Evolutionary conservation across 2,888 invertebrate genomes (phyloP).

Genomic region (Pyralis farinalis): DNA sequence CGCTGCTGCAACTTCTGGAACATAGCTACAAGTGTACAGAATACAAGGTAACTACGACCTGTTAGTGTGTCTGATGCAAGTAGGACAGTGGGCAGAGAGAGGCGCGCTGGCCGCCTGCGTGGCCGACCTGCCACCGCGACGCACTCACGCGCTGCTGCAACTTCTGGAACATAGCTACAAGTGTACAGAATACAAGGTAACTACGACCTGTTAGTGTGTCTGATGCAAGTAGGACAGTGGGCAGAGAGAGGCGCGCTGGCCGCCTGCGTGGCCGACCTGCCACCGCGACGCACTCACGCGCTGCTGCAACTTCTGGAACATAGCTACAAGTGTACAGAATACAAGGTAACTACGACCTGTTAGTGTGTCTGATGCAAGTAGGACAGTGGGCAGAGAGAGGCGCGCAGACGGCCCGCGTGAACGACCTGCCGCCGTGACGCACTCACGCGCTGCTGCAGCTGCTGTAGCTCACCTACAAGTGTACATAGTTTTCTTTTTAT

Average conservation of each 20-base stretch:
- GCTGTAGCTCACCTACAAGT: constrained; percentile 91
- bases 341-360: constrained; percentile 68
- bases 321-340: too few species aligned
- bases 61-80: constrained; percentile 92
- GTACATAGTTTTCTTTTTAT: too few species aligned
- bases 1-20: too few species aligned
- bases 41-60: too few species aligned
- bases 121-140: constrained; percentile 87
- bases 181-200: constrained; percentile 94
- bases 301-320: too few species aligned
- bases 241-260: neutral
- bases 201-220: neutral
- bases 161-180: constrained; percentile 92
- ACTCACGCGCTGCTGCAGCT: constrained; percentile 91
- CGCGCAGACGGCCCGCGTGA: constrained; percentile 89
- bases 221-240: neutral
- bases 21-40: too few species aligned
- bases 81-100: constrained; percentile 90
- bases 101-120: constrained; percentile 89
- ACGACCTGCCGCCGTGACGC: constrained; percentile 88
- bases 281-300: too few species aligned
- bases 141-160: constrained; percentile 90
- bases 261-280: too few species aligned
- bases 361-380: too few species aligned
- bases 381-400: constrained; percentile 89